Evolutionary conservation across 2,113 vertebrate genomes (phyloP).

Genomic region (Gobius niger): DNA sequence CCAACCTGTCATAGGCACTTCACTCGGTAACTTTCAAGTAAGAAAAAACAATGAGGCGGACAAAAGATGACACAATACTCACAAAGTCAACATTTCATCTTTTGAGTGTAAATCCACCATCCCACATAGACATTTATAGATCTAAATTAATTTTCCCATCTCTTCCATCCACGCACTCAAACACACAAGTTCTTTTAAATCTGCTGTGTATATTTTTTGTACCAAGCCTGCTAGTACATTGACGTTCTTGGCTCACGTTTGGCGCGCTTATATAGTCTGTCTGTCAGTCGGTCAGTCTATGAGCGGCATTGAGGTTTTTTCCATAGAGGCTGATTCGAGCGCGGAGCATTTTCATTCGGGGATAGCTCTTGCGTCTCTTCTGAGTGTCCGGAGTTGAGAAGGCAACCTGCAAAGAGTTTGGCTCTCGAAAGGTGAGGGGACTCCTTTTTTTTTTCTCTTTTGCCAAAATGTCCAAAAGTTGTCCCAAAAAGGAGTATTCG

Average conservation of each 20-base stretch:
- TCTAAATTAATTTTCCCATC: constrained; percentile 35
- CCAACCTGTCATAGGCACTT: too few species aligned
- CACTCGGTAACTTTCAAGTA: too few species aligned
- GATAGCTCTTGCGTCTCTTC: constrained; percentile 20
- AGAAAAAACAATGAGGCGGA: too few species aligned
- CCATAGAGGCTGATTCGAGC: constrained; percentile 7
- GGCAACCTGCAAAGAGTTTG: constrained; percentile 34
- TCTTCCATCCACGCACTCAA: constrained; percentile 20
- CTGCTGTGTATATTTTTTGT: constrained; percentile 40
- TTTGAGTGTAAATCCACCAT: constrained; percentile 18
- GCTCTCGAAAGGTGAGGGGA: constrained; percentile 14
- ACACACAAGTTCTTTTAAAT: constrained; percentile 20
- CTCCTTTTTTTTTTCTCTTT: neutral
- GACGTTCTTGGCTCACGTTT: constrained; percentile 14
- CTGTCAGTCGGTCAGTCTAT: constrained; percentile 5
- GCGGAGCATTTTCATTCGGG: neutral
- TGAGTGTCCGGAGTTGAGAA: constrained; percentile 33
- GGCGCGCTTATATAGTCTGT: neutral
- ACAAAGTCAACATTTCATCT: too few species aligned
- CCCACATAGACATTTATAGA: constrained; percentile 46
- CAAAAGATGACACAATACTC: too few species aligned
- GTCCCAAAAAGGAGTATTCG: constrained; percentile 7
- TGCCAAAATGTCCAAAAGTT: neutral
- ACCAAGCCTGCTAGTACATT: constrained; percentile 50
- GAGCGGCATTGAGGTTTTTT: constrained; percentile 19